Percentiles rank a stretch among this genome's conserved stretches.
Evolutionary conservation across 2,113 vertebrate genomes (phyloP).

Genomic region (Sphyrna mokarran): DNA sequence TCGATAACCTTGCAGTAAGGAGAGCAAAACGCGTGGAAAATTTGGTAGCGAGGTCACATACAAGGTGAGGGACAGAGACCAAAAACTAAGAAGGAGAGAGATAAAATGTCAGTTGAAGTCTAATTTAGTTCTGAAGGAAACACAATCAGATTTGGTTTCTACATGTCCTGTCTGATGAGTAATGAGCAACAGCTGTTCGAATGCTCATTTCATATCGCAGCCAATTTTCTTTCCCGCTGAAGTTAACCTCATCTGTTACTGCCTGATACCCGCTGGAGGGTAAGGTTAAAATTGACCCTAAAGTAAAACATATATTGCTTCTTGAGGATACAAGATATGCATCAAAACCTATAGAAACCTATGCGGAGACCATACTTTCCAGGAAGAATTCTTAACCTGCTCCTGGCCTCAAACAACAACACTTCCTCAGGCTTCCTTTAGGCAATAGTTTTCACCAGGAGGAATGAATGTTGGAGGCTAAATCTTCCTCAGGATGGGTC

Average conservation of each 20-base stretch:
- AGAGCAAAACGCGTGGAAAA: not conserved
- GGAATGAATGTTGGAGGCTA: not conserved
- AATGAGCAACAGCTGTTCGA: not conserved
- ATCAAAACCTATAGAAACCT: not conserved
- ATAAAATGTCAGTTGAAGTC: not conserved
- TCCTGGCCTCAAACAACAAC: not conserved
- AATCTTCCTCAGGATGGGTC: not conserved
- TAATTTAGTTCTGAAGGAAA: not conserved
- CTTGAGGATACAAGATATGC: not conserved
- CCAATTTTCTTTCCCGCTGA: not conserved
- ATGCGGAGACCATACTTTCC: not conserved
- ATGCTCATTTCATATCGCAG: not conserved
- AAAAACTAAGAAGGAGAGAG: not conserved
- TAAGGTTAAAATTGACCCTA: not conserved
- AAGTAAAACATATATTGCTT: not conserved
- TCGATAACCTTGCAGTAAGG: no score
- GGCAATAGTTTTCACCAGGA: not conserved
- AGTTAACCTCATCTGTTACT: not conserved
- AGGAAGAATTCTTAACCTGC: not conserved
- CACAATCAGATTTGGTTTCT: not conserved
- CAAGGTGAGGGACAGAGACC: not conserved
- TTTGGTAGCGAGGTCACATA: not conserved
- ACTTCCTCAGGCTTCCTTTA: not conserved
- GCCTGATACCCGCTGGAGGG: not conserved
- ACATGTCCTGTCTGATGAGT: not conserved